Evolutionary conservation across 2,888 invertebrate genomes (phyloP).

Genomic region (Geophilus truncorum): DNA sequence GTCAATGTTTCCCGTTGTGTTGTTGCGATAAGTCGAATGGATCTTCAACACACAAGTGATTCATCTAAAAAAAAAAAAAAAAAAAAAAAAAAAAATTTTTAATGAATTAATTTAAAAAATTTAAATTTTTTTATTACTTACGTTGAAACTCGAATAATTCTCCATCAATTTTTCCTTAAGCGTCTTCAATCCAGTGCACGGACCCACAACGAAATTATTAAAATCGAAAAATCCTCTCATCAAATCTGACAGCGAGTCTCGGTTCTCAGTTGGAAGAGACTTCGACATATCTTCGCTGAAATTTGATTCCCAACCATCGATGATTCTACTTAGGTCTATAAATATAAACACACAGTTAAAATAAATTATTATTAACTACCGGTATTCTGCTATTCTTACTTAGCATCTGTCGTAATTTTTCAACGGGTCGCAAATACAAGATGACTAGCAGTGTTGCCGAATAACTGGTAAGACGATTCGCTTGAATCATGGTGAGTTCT

Average conservation of each 20-base stretch:
- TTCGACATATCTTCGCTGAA: not conserved
- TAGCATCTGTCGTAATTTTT: not conserved
- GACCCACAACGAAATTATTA: not conserved
- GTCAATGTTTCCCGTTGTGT: not conserved
- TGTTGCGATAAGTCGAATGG: not conserved
- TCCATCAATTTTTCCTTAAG: not conserved
- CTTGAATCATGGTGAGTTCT: not conserved
- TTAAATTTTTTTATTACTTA: not conserved
- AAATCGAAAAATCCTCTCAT: not conserved
- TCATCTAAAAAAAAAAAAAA: too few species aligned
- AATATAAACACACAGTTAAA: not conserved
- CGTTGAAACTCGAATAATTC: not conserved
- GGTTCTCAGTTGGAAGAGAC: not conserved
- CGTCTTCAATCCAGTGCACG: not conserved
- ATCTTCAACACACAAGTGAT: not conserved
- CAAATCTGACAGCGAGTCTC: not conserved
- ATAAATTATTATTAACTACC: not conserved
- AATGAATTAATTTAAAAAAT: not conserved
- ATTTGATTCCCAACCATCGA: not conserved
- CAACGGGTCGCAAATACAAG: not conserved
- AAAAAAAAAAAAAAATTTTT: not conserved
- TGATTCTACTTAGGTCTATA: not conserved
- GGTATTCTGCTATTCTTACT: not conserved
- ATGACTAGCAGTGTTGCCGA: not conserved
- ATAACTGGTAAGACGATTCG: not conserved